Evolutionary conservation across 2,797 vertebrate genomes (phyloP), one percentile per base, ranked within the genome.

Genomic region (Channallabes apus): DNA sequence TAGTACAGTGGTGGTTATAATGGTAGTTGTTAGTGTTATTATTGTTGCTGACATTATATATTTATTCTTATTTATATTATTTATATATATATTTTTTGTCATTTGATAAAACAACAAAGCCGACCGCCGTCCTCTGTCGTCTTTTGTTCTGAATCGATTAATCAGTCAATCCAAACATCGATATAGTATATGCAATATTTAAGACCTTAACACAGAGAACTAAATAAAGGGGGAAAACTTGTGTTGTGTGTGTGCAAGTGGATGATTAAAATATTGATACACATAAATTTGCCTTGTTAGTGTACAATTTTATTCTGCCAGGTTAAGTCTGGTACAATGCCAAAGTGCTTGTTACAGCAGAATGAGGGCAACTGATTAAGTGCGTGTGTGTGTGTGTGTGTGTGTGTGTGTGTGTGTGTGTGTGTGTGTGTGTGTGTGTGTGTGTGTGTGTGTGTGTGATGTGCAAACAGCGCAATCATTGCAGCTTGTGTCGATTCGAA

Each of bases 271-370:
- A 46, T 86, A 87, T 88, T 89, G 15, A 27, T 51, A 77, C 24
- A 68, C 38, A 51, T 71, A 83, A 88, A 38, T 84, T 29, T 86
- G 75, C 84, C 81, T 72, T 41, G 81, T 83, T 69, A 69, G 81
- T 79, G 73, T 65, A 24, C 81, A 14, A 65, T 73, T 79, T 84
- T 67, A 51, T 64, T 54, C 38, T 82, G 64, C 29, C 20, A 72
- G 77, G 32, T 77, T 77, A 18, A 61, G 35, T 77, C 79, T 82
- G 80, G 72, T 86, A 68, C n/a, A 46, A 69, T 82, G 73, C 73
- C 80, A 78, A 59, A 7, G n/a, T 82, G 80, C 64, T 75, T 82
- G 62, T 86, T 78, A 86, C 65, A 86, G 46, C 56, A 56, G 65
- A 68, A 69, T 61, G 51, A 46, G 56, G 67, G 27, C n/a, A 56